Evolutionary conservation across 2,113 vertebrate genomes (phyloP), one percentile per base, ranked within the genome.

Genomic region (Microtus montanus): DNA sequence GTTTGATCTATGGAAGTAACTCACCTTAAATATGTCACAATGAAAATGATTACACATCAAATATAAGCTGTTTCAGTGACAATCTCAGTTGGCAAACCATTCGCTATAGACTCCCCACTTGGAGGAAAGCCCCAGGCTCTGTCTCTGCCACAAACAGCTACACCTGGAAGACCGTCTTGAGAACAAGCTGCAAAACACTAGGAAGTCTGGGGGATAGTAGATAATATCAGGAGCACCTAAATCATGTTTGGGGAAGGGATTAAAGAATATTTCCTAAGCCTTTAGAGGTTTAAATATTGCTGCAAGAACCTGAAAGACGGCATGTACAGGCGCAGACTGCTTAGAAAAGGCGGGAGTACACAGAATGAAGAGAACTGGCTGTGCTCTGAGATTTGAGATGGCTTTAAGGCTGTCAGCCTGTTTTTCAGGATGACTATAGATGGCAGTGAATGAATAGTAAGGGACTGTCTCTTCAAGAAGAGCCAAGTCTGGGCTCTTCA

Each of bases 211-310:
- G 17, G 94, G 79, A 77, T 73, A 64, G 74, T 44, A 94, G 96
- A 91, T 96, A 61, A 87, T 78, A 96, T 96, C 94, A 91, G 91
- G 75, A 78, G 87, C 68, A 90, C 71, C 92, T 89, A 87, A 94
- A 73, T 84, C 88, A 70, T 86, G 87, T 95, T 96, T 94, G 64
- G 91, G 93, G 75, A 96, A 85, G 94, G 85, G 86, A 92, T 94
- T 92, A 97, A 4, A 49, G 87, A 92, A 94, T 7, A 70, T 96
- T 97, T 96, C 90, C 86, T 95, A 94, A 90, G 58, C 24, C 84
- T 78, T 41, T 19, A 83, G 38, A 93, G 80, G 78, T 89, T 97
- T 91, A 94, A 97, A 90, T 63, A 96, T 49, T 78, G 54, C 78
- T 89, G 52, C 77, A 86, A 95, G 87, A 94, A 89, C 84, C 73